Conservation (phyloP, 2,113 vertebrate genomes). For the Ciconia maguari region DNA sequence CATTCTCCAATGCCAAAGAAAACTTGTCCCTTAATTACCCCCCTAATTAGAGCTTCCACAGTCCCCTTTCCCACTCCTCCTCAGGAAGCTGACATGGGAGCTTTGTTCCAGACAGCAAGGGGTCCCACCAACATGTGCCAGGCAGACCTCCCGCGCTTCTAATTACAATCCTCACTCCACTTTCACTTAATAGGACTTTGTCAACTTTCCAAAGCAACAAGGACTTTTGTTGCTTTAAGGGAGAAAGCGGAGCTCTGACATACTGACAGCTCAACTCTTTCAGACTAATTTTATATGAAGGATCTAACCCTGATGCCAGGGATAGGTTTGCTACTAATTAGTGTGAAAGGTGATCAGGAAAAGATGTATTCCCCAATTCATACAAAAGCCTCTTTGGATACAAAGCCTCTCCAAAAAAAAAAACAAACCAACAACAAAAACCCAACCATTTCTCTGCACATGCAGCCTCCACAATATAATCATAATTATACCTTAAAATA, state of each 20-base stretch:
- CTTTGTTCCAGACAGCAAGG: neutral
- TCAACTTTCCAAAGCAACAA: neutral
- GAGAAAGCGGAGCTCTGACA: neutral
- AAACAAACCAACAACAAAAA: neutral
- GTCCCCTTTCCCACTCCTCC: neutral
- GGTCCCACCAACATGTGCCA: slow-evolving; percentile 1
- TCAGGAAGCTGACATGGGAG: neutral
- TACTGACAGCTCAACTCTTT: neutral
- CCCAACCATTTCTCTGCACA: neutral
- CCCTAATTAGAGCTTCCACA: slow-evolving; percentile 30
- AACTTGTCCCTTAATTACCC: slow-evolving; percentile 36
- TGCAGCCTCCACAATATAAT: neutral
- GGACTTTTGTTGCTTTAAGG: neutral
- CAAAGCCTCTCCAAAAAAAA: neutral
- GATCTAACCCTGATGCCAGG: neutral
- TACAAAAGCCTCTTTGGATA: neutral
- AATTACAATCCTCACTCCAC: slow-evolving; percentile 11
- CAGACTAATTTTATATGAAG: neutral
- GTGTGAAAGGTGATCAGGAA: neutral
- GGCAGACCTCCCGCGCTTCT: neutral
- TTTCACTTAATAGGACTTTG: neutral
- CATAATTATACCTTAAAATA: neutral
- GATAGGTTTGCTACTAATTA: neutral
- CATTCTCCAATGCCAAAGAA: neutral
- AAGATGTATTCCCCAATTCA: neutral